Base-by-base conservation (phyloP, 2,113 vertebrate genomes). In the Columba janthina region DNA sequence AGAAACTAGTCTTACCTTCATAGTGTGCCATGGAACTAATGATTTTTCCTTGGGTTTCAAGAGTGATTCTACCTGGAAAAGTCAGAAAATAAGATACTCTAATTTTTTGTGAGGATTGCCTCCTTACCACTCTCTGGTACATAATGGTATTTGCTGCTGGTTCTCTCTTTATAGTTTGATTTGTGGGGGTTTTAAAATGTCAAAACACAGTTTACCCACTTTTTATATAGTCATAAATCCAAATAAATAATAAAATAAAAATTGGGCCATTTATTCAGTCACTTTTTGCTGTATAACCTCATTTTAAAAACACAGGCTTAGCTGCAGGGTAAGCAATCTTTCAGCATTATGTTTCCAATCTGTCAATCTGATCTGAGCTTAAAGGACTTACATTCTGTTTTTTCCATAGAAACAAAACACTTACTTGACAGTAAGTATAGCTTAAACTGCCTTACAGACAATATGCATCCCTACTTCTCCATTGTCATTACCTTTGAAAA, bases 221-320 rank as follows among this genome's bases (percentile, higher is more conserved):
- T 91, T 91, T 91, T 89, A 91, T 93, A 73, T 32, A 54, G 31
- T 76, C 81, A 93, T 73, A 96, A 91, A 93, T 96, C 67, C 66
- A 89, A 82, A 94, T 91, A 97, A 95, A 94, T 93, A 91, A 89
- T 87, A 89, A 89, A 94, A 93, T 70, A 95, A 91, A 92, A 95
- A 74, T 60, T 20, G 48, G 18, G 34, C 79, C 73, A 90, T 93
- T 96, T 95, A 90, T 96, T 90, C 88, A 94, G 88, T 77, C 67
- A 83, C 74, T 88, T 91, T 89, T 95, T 0, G 0, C 42, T 26
- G 22, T 76, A 83, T 85, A 96, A 65, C 13, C 17, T 93, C 36
- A 79, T 93, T 96, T 91, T 29, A 82, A 94, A 93, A 88, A 92
- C 56, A 85, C 64, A 88, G 88, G 75, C 64, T 94, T 88, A 91